Evolutionary conservation across 2,113 vertebrate genomes (phyloP).

Genomic region (Hippocampus abdominalis): DNA sequence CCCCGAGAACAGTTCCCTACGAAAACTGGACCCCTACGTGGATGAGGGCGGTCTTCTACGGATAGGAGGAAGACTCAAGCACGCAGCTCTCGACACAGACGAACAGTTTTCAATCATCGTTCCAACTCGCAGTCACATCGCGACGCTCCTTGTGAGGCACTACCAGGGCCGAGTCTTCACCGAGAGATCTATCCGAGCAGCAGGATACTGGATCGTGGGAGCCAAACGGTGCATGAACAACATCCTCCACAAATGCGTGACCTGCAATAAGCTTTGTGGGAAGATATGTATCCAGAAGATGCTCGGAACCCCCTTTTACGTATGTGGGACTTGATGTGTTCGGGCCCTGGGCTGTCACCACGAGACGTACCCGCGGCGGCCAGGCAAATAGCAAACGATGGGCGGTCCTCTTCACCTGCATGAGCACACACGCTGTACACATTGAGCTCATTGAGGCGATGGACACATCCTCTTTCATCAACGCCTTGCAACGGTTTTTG

Average conservation of each 20-base stretch:
- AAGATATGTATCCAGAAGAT: slow-evolving; percentile 14
- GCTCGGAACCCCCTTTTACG: slow-evolving; percentile 20
- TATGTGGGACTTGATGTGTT: slow-evolving; percentile 29
- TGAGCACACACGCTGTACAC: slow-evolving; percentile 25
- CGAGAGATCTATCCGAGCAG: neutral
- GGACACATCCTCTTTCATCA: slow-evolving; percentile 31
- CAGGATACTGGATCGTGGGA: neutral
- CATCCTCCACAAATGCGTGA: slow-evolving; percentile 11
- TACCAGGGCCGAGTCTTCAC: neutral
- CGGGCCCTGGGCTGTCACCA: slow-evolving; percentile 21
- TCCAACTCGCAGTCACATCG: neutral
- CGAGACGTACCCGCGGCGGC: slow-evolving; percentile 15
- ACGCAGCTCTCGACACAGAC: neutral
- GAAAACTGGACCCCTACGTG: neutral
- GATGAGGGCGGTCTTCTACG: neutral
- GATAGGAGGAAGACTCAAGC: neutral
- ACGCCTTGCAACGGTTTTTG: slow-evolving; percentile 13
- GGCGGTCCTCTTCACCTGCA: slow-evolving; percentile 34
- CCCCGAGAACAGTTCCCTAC: neutral
- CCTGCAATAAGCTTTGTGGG: slow-evolving; percentile 1
- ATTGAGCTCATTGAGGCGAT: slow-evolving; percentile 25
- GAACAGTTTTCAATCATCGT: neutral
- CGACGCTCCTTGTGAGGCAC: neutral
- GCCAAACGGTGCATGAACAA: slow-evolving; percentile 15
- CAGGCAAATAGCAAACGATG: slow-evolving; percentile 7